Base-by-base conservation (phyloP, 2,113 vertebrate species). In the Rallus limicola region DNA sequence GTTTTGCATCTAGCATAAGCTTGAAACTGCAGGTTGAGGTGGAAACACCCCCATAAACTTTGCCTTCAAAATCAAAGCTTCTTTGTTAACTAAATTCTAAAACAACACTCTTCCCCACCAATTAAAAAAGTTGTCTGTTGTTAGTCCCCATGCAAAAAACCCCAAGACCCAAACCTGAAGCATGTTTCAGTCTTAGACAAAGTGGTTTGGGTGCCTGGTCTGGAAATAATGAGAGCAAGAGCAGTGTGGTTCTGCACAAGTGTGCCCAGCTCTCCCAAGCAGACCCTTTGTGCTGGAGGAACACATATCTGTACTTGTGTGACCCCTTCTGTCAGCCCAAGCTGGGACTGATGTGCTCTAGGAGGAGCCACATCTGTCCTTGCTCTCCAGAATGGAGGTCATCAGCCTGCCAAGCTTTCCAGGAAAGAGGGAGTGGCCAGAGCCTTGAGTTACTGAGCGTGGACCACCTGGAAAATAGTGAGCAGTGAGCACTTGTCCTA, bases 391-490 rank as follows among this genome's bases (percentile, higher is more conserved):
- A 70, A 53, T 34, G 69, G 94, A 96, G 91, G 92, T 86, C 86
- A 92, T 48, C 67, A 79, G 40, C 55, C 52, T 95, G 78, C 44
- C 55, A 92, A 17, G 90, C 87, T 96, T 97, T 97, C 91, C 91
- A 97, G 94, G 96, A 97, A 97, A 95, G 94, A 95, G 93, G 96
- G 96, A 95, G 95, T 95, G 94, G 94, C 96, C 0, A 23, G 34
- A 92, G 68, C 33, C 74, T 93, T 33, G 78, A 67, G 52, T 68
- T 91, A 9, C 77, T 7, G 77, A 90, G 91, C 3, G 0, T 69
- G 74, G 95, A 90, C 93, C 87, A 94, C 95, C 96, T 96, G 90
- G 89, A 81, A 80, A 80, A 84, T 19, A 85, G 79, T 15, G 55
- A 15, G 58, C 87, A 62, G 92, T 2, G 5, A 79, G 85, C 65